phyloP scores from a whole-genome alignment of 1,140 invertebrate genomes.

The Halictus rubicundus region DNA sequence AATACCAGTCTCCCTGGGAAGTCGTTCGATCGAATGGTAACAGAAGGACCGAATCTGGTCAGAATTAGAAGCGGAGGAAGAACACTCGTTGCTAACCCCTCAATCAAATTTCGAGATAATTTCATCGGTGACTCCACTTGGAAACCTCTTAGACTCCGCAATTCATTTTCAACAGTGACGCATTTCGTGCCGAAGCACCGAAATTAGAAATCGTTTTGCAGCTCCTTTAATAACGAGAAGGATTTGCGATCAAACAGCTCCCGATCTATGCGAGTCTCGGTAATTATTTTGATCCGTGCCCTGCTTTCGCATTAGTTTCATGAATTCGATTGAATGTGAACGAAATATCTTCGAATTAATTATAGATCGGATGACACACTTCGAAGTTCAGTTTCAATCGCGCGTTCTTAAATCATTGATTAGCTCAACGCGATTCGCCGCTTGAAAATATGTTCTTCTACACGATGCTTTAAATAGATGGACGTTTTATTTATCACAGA shows the following conservation, averaged over 20 bases:
- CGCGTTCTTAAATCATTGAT: no score
- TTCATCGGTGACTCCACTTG: not conserved
- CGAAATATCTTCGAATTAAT: no score
- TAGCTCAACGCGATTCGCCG: no score
- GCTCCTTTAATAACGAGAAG: not conserved
- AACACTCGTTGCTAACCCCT: not conserved
- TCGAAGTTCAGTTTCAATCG: no score
- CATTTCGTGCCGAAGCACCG: not conserved
- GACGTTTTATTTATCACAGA: no score
- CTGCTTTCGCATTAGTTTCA: no score
- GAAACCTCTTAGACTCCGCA: not conserved
- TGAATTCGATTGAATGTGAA: no score
- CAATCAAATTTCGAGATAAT: constrained; percentile 3
- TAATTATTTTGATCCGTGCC: no score
- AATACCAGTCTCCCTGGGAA: not conserved
- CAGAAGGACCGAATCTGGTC: not conserved
- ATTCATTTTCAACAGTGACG: not conserved
- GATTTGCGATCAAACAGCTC: not conserved
- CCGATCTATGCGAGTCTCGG: no score
- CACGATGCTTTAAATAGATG: no score
- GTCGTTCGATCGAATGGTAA: constrained; percentile 5
- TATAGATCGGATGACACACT: no score
- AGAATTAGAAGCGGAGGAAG: not conserved
- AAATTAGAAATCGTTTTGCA: not conserved
- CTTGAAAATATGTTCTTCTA: no score